A percentile compares a stretch with the other conserved stretches of the same genome.
These are phyloP conservation scores for Orius insidiosus DNA, from an alignment of 1,140 invertebrate species.

Conservation along the genomic window DNA sequence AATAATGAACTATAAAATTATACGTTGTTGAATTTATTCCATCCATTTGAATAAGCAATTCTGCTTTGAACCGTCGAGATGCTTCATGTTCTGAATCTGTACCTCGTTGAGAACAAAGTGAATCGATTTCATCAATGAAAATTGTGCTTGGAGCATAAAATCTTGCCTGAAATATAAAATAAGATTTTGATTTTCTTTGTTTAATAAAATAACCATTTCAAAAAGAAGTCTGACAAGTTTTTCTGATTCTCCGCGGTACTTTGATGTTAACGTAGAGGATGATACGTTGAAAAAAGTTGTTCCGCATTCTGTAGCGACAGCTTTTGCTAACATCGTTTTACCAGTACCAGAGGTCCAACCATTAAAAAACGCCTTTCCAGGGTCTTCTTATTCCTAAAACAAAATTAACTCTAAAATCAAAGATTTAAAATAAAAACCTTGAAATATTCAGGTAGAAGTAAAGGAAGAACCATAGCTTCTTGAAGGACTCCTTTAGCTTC, in stretches of 20 bases:
- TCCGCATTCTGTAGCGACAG: slow-evolving; percentile 79
- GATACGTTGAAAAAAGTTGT: slow-evolving; percentile 60
- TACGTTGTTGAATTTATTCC: slow-evolving; percentile 28
- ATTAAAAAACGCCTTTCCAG: slow-evolving; percentile 78
- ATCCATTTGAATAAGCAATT: slow-evolving; percentile 58
- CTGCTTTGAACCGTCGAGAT: slow-evolving; percentile 49
- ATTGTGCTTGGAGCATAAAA: slow-evolving; percentile 55
- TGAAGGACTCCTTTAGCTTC: slow-evolving; percentile 47
- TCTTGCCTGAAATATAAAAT: slow-evolving; percentile 32
- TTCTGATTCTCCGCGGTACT: slow-evolving; percentile 57
- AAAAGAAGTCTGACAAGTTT: slow-evolving; percentile 52
- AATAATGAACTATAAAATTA: too few relatives aligned
- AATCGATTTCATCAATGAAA: slow-evolving; percentile 60
- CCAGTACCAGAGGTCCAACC: slow-evolving; percentile 80
- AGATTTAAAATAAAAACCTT: too few relatives aligned
- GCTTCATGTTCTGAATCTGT: slow-evolving; percentile 51
- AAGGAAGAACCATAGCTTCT: slow-evolving; percentile 51
- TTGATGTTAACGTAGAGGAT: slow-evolving; percentile 50
- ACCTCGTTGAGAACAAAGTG: slow-evolving; percentile 44
- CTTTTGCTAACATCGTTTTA: slow-evolving; percentile 96
- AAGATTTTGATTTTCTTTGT: slow-evolving; percentile 6
- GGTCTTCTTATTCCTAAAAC: slow-evolving; percentile 55
- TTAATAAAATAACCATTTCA: slow-evolving; percentile 40
- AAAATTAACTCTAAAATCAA: not conserved
- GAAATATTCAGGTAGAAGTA: slow-evolving; percentile 51